Conservation (phyloP, 1,140 invertebrate species). For the Drosophila biarmipes region DNA sequence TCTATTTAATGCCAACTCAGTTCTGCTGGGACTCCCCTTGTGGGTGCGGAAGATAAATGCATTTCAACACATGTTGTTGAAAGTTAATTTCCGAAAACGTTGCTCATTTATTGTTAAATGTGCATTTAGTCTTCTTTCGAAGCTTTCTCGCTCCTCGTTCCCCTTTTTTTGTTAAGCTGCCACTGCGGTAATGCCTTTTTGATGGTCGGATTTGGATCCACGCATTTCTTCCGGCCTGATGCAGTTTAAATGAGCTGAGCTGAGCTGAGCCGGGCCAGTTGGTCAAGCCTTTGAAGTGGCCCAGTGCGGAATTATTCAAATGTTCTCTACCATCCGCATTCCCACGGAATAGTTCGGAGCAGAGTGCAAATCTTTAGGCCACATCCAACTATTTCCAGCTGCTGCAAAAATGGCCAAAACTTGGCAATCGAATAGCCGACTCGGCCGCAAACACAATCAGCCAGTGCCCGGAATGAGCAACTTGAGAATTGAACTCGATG, state of each 20-base stretch:
- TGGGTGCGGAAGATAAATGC: slow-evolving; percentile 76
- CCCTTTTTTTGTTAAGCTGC: slow-evolving; percentile 6
- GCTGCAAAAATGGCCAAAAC: slow-evolving; percentile 39
- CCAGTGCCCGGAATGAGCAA: slow-evolving; percentile 44
- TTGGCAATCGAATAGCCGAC: slow-evolving; percentile 44
- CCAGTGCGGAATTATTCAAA: slow-evolving; percentile 15
- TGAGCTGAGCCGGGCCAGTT: not conserved
- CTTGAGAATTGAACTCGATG: slow-evolving; percentile 55
- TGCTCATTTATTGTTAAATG: slow-evolving; percentile 77
- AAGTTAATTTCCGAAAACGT: slow-evolving; percentile 79
- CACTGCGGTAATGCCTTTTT: slow-evolving; percentile 68
- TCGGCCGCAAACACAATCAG: slow-evolving; percentile 52
- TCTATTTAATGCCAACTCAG: slow-evolving; percentile 44
- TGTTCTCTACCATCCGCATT: slow-evolving; percentile 4
- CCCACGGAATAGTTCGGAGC: slow-evolving; percentile 2
- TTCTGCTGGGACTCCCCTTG: slow-evolving; percentile 26
- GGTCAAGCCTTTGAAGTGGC: slow-evolving; percentile 11
- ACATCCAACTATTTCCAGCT: slow-evolving; percentile 32
- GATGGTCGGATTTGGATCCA: slow-evolving; percentile 43
- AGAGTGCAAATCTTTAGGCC: slow-evolving; percentile 4
- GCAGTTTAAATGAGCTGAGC: slow-evolving; percentile 51
- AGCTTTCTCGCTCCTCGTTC: not conserved
- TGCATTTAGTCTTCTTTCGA: slow-evolving; percentile 54
- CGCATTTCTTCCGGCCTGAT: slow-evolving; percentile 36
- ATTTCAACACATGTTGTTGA: slow-evolving; percentile 81